Percentiles rank a stretch among this genome's conserved stretches.
These are phyloP conservation scores for Megathymus violae DNA, from an alignment of 1,140 invertebrate genomes.

Conservation along the genomic window DNA sequence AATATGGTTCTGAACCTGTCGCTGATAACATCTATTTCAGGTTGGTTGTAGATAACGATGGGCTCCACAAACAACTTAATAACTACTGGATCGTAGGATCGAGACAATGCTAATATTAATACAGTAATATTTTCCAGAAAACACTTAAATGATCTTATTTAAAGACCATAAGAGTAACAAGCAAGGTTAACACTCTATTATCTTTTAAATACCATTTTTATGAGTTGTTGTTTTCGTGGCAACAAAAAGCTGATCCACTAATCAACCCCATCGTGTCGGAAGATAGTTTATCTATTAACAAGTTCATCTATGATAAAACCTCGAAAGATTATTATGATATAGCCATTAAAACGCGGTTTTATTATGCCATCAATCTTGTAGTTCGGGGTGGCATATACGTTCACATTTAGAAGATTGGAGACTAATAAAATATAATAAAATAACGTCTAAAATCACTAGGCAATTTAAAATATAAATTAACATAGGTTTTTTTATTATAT, in stretches of 20 bases:
- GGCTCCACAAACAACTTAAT: too few relatives aligned
- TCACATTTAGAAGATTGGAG: neutral
- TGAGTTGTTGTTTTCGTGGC: too few relatives aligned
- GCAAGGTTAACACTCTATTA: too few relatives aligned
- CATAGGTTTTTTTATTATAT: neutral
- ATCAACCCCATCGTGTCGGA: slow-evolving; percentile 70
- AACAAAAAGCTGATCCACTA: slow-evolving; percentile 50
- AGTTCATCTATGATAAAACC: slow-evolving; percentile 71
- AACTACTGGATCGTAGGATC: too few relatives aligned
- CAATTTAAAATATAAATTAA: neutral
- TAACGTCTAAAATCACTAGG: neutral
- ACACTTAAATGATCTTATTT: too few relatives aligned
- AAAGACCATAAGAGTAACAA: too few relatives aligned
- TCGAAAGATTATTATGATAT: slow-evolving; percentile 74
- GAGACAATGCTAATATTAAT: too few relatives aligned
- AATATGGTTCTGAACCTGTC: too few relatives aligned
- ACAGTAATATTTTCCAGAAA: too few relatives aligned
- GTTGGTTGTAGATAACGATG: too few relatives aligned
- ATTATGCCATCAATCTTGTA: slow-evolving; percentile 79
- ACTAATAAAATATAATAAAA: neutral
- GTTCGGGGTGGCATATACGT: slow-evolving; percentile 35
- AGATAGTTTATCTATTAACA: slow-evolving; percentile 75
- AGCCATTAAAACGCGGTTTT: slow-evolving; percentile 73
- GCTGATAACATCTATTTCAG: too few relatives aligned
- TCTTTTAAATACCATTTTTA: too few relatives aligned